Base-by-base conservation (phyloP, 2,113 vertebrate genomes). In the Daboia siamensis region DNA sequence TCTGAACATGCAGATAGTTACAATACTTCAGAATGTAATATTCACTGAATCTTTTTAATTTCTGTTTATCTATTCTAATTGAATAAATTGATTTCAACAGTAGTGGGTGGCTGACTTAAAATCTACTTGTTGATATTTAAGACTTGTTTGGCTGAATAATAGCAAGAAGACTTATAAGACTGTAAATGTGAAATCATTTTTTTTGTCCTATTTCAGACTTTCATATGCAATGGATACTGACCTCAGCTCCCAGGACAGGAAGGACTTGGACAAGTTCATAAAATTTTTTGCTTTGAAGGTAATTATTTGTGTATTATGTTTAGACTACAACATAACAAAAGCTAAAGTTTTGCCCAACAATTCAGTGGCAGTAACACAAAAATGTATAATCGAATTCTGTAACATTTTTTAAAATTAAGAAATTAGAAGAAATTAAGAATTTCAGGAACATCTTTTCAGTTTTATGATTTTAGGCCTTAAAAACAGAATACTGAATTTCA, bases 221-320 rank as follows among this genome's bases (percentile, higher is more conserved):
- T 57, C 93, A 95, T 97, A 96, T 98, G 98, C 97, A 96, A 99
- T 99, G 99, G 99, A 99, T 96, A 97, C 98, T 97, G 99, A 99
- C 97, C 98, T 99, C 97, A 99, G 97, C 97, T 98, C 98, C 95
- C 99, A 99, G 96, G 99, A 99, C 97, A 99, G 98, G 96, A 99
- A 99, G 97, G 99, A 99, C 97, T 97, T 99, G 98, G 99, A 99
- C 98, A 99, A 99, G 96, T 99, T 99, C 96, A 99, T 99, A 93
- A 99, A 99, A 96, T 99, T 99, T 97, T 99, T 99, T 97, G 99
- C 99, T 92, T 97, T 99, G 94, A 99, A 99, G 99, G 99, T 99
- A 97, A 96, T 87, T 84, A 93, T 91, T 88, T 96, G 93, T 90
- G 12, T 13, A 17, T 74, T 96, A 90, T 89, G 94, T 96, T 90